A percentile compares a stretch with the other conserved stretches of the same genome.
Evolutionary conservation across 2,888 invertebrate genomes (phyloP).

Genomic region (Sympetrum striolatum): DNA sequence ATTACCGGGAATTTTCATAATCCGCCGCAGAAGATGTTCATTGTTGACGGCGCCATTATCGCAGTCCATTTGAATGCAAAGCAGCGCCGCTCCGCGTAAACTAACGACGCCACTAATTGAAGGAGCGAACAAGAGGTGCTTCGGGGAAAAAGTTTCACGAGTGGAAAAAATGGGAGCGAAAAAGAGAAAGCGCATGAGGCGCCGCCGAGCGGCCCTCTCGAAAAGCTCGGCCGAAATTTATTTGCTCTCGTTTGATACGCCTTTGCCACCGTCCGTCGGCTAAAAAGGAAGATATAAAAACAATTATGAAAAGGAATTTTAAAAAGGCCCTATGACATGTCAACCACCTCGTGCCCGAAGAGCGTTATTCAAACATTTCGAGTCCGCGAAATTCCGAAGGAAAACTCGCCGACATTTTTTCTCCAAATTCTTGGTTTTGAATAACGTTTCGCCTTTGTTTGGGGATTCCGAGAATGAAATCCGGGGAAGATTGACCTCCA

Average conservation of each 20-base stretch:
- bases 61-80: slow-evolving; percentile 14
- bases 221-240: background rate
- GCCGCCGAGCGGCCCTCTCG: background rate
- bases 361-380: slow-evolving; percentile 7
- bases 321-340: background rate
- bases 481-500: background rate
- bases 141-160: slow-evolving; percentile 16
- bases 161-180: background rate
- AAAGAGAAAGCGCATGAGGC: background rate
- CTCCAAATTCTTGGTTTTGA: slow-evolving; percentile 15
- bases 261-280: background rate
- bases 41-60: slow-evolving; percentile 12
- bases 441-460: background rate
- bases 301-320: background rate
- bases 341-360: background rate
- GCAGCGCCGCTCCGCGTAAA: background rate
- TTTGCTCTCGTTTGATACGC: slow-evolving; percentile 20
- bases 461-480: background rate
- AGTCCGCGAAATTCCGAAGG: slow-evolving; percentile 3
- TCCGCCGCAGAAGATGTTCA: background rate
- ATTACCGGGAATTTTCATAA: too few relatives aligned
- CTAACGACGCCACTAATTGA: slow-evolving; percentile 29
- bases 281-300: slow-evolving; percentile 18
- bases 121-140: slow-evolving; percentile 12
- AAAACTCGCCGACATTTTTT: background rate